Percentiles rank a stretch among this genome's conserved stretches.
phyloP scores from a whole-genome alignment of 1,140 invertebrate species.

The Scaptomyza hsui region DNA sequence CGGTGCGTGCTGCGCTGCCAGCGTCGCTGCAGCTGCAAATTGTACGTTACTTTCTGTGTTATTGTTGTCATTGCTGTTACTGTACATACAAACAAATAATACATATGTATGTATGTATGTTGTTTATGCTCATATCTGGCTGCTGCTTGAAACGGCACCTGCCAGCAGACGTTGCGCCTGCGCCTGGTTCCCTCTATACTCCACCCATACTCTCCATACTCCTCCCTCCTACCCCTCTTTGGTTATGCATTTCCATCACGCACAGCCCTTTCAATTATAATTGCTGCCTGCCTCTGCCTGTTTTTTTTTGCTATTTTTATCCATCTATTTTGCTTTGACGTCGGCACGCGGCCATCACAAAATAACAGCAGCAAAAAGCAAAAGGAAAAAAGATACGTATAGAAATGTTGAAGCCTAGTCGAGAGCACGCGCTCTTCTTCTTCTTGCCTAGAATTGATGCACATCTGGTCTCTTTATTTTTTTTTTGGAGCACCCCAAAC shows the following conservation, averaged over 20 bases:
- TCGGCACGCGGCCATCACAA: slow-evolving; percentile 49
- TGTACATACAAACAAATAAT: neutral
- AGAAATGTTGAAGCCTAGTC: slow-evolving; percentile 65
- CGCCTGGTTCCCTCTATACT: slow-evolving; percentile 38
- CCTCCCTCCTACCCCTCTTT: neutral
- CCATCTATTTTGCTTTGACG: slow-evolving; percentile 52
- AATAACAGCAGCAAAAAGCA: slow-evolving; percentile 35
- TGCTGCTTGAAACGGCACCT: slow-evolving; percentile 38
- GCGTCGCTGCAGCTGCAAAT: slow-evolving; percentile 56
- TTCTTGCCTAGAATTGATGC: slow-evolving; percentile 18
- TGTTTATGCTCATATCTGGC: slow-evolving; percentile 24
- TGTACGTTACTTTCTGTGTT: slow-evolving; percentile 66
- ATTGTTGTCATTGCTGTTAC: slow-evolving; percentile 33
- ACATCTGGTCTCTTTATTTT: slow-evolving; percentile 49
- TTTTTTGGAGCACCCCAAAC: slow-evolving; percentile 40
- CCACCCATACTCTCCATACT: neutral
- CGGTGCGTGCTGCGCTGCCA: slow-evolving; percentile 65
- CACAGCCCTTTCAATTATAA: slow-evolving; percentile 81
- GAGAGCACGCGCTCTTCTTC: slow-evolving; percentile 59
- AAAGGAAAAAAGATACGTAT: slow-evolving; percentile 23
- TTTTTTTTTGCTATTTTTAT: slow-evolving; percentile 73
- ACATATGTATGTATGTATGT: slow-evolving; percentile 8
- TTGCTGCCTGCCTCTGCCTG: slow-evolving; percentile 52
- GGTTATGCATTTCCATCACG: slow-evolving; percentile 68
- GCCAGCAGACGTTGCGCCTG: slow-evolving; percentile 50